Evolutionary conservation across 2,797 vertebrate species (phyloP), one percentile per base, ranked within the genome.

Genomic region (Rhinoraja longicauda): DNA sequence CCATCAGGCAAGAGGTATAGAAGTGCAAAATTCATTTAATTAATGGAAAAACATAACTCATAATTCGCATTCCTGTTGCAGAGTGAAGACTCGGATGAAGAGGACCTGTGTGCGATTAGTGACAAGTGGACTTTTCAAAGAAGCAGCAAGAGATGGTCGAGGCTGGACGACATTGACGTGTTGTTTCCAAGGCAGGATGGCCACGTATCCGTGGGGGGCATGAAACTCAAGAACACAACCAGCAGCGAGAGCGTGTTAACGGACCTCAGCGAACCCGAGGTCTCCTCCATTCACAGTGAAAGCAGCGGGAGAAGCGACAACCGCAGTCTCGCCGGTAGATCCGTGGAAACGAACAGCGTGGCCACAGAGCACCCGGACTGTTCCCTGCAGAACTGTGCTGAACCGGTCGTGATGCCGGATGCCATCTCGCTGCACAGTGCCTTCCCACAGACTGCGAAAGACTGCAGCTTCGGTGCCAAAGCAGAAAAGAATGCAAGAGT

Each of bases 71-170:
- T 92, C 39, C 10, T 92, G 12, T 77, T 93, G 5, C 93, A 99
- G 99, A 97, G 97, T 95, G 98, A 99, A 95, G 98, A 99, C 96
- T 99, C 99, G 0, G 99, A 99, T 97, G 98, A 99, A 95, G 99
- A 99, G 95, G 98, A 99, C 77, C 96, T 98, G 93, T 99, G 98
- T 94, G 98, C 98, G 73, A 98, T 99, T 96, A 99, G 99, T 94
- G 98, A 98, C 97, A 98, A 98, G 98, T 99, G 99, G 99, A 99
- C 98, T 93, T 99, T 99, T 96, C 98, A 99, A 95, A 97, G 97
- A 96, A 98, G 97, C 94, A 99, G 99, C 95, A 97, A 97, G 93
- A 97, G 98, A 88, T 99, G 99, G 99, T 99, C 99, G 95, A 97
- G 98, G 75, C 96, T 99, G 95, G 98, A 98, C 94, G 97, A 99